Evolutionary conservation across 2,113 vertebrate species (phyloP).

Genomic region (Pedetes capensis): DNA sequence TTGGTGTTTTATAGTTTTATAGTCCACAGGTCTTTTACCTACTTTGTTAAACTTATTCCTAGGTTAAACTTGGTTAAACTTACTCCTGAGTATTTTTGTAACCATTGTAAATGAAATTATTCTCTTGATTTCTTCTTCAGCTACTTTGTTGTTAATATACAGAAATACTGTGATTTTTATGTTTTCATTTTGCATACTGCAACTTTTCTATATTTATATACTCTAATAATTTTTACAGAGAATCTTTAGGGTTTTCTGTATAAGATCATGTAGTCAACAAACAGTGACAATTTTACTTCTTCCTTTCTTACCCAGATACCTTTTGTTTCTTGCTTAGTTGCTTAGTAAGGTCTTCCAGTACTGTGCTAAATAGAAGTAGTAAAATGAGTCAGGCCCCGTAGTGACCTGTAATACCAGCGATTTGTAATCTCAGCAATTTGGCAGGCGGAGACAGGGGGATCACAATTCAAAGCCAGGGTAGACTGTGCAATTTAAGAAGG

Average conservation of each 20-base stretch:
- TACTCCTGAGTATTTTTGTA: not conserved
- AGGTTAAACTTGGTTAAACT: not conserved
- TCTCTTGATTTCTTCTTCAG: not conserved
- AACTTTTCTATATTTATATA: too few species aligned
- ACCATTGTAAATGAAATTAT: not conserved
- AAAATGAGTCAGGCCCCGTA: too few species aligned
- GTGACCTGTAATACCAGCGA: too few species aligned
- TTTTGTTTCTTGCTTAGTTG: not conserved
- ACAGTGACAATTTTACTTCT: not conserved
- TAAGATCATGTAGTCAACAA: not conserved
- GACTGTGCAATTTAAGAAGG: too few species aligned
- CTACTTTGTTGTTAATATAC: not conserved
- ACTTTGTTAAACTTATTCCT: not conserved
- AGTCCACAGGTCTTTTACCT: not conserved
- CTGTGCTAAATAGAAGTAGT: not conserved
- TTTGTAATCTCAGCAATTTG: too few species aligned
- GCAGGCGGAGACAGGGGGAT: too few species aligned
- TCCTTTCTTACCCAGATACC: not conserved
- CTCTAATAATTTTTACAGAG: too few species aligned
- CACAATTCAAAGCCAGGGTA: too few species aligned
- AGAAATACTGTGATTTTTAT: too few species aligned
- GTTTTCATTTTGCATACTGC: too few species aligned
- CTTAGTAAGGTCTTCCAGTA: not conserved
- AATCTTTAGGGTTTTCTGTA: too few species aligned
- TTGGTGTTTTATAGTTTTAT: not conserved